Evolutionary conservation across 2,113 vertebrate genomes (phyloP), one percentile per base, ranked within the genome.

Genomic region (Tetrax tetrax): DNA sequence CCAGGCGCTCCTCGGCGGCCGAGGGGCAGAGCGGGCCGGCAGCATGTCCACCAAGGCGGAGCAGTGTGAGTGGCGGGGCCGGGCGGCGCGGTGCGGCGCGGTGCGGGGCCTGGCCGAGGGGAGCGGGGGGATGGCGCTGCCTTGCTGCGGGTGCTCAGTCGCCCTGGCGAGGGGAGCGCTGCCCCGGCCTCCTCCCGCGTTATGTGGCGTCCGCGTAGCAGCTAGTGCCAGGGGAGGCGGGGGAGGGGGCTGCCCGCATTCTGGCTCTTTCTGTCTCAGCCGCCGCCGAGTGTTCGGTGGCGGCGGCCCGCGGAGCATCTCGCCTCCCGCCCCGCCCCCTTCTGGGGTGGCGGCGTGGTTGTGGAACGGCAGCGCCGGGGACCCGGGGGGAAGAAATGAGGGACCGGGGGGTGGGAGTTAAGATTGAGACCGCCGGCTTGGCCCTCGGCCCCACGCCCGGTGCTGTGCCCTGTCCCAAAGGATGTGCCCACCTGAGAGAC

Each of bases 11-110:
- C 90, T 87, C 85, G 92, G 96, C 51, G 71, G 87, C 93, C 71
- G 96, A 94, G 94, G 69, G 63, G 94, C 95, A 95, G 93, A 95
- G 90, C 91, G 93, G 66, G 83, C 56, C 95, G 94, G 87, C 97
- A 99, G 98, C 97, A 99, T 99, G 99, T 99, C 99, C 97, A 99
- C 99, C 96, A 99, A 99, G 98, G 99, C 99, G 97, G 99, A 99
- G 97, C 99, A 99, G 97, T 99, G 99, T 99, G 98, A 99, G 99
- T 99, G 98, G 95, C 54, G 80, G 68, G 94, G 79, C 90, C 71
- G 92, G 82, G 89, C 35, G 41, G 29, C 33, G 41, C 41, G 41
- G 41, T 43, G 41, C 41, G 41, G 41, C n/a, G 56, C 24, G 21
- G 68, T 71, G 72, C 75, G 93, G 93, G 95, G 38, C 51, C 51